A percentile compares a stretch with the other conserved stretches of the same genome.
These are phyloP conservation scores for Pocillopora meandrina DNA, from an alignment of 92 coral and sea anemone genomes.

Conservation along the genomic window DNA sequence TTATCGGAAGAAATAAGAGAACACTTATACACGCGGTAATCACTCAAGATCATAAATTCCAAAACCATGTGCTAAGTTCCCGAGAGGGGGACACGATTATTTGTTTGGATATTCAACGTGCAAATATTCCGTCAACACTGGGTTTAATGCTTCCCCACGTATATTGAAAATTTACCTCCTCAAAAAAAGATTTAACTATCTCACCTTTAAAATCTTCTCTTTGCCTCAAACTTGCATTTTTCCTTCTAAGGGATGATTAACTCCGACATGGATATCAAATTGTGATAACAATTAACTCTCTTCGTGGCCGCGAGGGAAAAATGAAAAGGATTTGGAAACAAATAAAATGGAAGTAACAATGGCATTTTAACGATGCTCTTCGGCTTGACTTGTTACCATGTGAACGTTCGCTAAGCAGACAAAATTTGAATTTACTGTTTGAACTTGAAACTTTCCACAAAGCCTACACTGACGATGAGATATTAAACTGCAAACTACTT, in stretches of 20 bases:
- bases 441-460: too few species aligned
- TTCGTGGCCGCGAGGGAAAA: not conserved
- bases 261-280: not conserved
- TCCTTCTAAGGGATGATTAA: not conserved
- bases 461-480: too few species aligned
- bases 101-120: not conserved
- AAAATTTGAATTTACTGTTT: not conserved
- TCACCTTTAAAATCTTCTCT: not conserved
- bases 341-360: not conserved
- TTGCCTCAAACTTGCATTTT: not conserved
- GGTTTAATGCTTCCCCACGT: not conserved
- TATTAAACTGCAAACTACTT: too few species aligned
- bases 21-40: too few species aligned
- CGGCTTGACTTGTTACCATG: constrained; percentile 13
- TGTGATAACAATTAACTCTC: not conserved
- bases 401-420: not conserved
- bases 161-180: not conserved
- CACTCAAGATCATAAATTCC: too few species aligned
- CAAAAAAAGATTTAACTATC: not conserved
- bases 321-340: not conserved
- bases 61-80: too few species aligned
- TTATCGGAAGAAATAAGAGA: too few species aligned
- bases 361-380: constrained; percentile 8
- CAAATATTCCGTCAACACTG: not conserved
- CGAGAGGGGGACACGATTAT: too few species aligned